Evolutionary conservation across 2,888 invertebrate species (phyloP).

Genomic region (Lochmaea capreae): DNA sequence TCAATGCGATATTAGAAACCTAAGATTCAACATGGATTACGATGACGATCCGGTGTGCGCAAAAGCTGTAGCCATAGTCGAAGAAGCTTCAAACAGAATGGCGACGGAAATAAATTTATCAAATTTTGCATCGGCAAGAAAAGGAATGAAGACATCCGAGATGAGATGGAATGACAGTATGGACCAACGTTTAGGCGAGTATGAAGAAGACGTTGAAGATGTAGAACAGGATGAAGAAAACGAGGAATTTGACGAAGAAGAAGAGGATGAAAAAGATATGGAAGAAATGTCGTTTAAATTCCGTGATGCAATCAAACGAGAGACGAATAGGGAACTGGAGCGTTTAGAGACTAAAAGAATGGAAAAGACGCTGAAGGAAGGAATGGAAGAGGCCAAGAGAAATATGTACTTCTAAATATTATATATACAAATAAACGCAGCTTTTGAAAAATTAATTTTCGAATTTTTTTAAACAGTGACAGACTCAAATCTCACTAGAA

Average conservation of each 20-base stretch:
- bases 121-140: conserved; percentile 32
- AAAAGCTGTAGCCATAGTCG: conserved; percentile 51
- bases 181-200: not conserved
- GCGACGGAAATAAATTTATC: conserved; percentile 46
- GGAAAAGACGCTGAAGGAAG: not conserved
- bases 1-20: conserved; percentile 57
- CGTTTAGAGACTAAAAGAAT: not conserved
- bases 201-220: not conserved
- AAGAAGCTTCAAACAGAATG: conserved; percentile 55
- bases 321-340: not conserved
- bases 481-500: too few species aligned
- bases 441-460: too few species aligned
- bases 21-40: conserved; percentile 57
- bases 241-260: not conserved
- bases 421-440: too few species aligned
- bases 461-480: too few species aligned
- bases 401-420: too few species aligned
- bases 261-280: not conserved
- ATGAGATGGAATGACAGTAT: not conserved
- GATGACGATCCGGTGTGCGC: conserved; percentile 57
- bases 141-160: conserved; percentile 23
- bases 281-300: not conserved
- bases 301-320: not conserved
- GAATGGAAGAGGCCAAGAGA: not conserved
- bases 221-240: not conserved